Evolutionary conservation across 2,888 invertebrate species (phyloP), one percentile per base, ranked within the genome.

Genomic region (Ormyrus rosae): DNA sequence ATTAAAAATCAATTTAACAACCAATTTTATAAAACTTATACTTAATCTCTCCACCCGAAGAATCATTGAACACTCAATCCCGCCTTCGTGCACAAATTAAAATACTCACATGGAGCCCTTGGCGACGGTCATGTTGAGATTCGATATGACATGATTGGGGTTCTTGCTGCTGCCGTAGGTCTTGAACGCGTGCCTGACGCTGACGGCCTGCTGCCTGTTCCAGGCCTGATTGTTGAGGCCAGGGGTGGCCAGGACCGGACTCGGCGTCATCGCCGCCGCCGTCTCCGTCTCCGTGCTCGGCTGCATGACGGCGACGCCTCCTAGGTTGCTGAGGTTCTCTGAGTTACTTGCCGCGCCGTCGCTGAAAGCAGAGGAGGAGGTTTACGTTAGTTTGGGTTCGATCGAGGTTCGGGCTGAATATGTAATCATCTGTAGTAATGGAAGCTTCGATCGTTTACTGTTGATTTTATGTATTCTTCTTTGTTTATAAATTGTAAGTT

Each of bases 31-130:
- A 34, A 34, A 34, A 34, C 4, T 34, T 34, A 34, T 4, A 34
- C 3, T 34, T 34, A 34, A 34, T 34, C 34, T 19, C 19, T 19
- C 19, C 19, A 19, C 19, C 19, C 19, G 19, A 19, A 19, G 2
- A 19, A 19, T 19, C 19, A 19, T 19, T 19, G 19, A 19, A 19
- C 19, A 19, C 19, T 2, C 19, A 19, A 19, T 19, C 19, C 19
- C 19, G 2, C 19, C 19, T 2, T 1, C 19, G 19, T 19, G 19
- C 19, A 34, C 7, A 7, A n/a, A n/a, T 6, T 4, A 6, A 13
- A 83, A 45, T 87, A 95, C 96, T 97, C 91, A 98, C 98, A 98
- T 98, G 84, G 97, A 96, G 87, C 98, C 98, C 91, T 97, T 97
- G 85, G 96, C 96, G 83, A 98, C 98, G 78, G 97, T 97, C 96